Percentiles rank a stretch among this genome's conserved stretches.
Conservation (phyloP, 2,797 vertebrate genomes). For the Pelochelys cantorii region DNA sequence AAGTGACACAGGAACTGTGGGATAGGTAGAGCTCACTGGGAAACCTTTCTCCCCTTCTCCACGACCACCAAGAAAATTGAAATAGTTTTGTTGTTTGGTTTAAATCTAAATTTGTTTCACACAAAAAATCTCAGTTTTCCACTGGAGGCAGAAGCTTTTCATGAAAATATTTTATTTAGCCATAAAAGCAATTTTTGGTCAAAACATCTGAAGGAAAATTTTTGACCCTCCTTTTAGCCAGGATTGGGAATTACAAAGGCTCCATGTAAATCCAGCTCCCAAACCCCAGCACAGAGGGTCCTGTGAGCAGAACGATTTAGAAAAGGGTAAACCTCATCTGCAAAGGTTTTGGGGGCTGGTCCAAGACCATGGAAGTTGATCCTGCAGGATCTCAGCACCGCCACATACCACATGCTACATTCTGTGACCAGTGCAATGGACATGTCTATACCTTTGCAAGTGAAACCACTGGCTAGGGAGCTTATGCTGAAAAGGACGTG, state of each 20-base stretch:
- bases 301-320: background rate
- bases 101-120: no score
- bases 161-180: no score
- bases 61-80: fast-evolving
- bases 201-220: no score
- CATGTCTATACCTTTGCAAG: background rate
- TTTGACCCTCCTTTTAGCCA: no score
- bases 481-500: no score
- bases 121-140: no score
- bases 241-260: no score
- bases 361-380: background rate
- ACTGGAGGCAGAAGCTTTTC: fast-evolving
- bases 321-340: background rate
- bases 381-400: background rate
- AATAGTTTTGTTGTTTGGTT: no score
- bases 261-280: background rate
- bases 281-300: background rate
- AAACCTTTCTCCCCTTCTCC: no score
- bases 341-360: fast-evolving
- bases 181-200: fast-evolving
- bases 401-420: background rate
- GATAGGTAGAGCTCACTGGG: no score
- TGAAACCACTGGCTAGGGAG: background rate
- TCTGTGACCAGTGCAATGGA: fast-evolving
- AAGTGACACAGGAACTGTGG: no score